Conservation (phyloP, 2,113 vertebrate genomes). For the Monopterus albus region DNA sequence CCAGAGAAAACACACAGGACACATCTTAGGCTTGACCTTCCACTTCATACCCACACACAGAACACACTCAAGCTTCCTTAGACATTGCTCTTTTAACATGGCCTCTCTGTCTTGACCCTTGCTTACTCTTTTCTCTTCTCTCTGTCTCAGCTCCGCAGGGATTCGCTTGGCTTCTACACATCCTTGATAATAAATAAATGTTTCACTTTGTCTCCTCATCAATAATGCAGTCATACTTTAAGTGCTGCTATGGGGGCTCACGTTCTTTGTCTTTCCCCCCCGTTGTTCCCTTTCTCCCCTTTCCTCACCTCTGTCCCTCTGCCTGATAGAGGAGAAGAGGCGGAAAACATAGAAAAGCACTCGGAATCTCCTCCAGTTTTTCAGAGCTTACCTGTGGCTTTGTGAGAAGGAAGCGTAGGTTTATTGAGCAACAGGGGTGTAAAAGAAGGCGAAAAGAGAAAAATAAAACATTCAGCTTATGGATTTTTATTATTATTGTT, state of each 20-base stretch:
- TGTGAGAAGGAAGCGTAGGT: slow-evolving; percentile 31
- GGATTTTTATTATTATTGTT: no score
- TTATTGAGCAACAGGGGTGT: slow-evolving; percentile 62
- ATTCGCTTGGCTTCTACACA: slow-evolving; percentile 58
- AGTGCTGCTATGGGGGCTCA: slow-evolving; percentile 88
- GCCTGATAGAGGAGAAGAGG: slow-evolving; percentile 38
- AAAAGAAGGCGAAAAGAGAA: neutral
- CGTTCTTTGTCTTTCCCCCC: slow-evolving; percentile 72
- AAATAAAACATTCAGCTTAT: no score
- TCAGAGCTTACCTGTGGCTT: slow-evolving; percentile 64
- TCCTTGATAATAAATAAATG: slow-evolving; percentile 88
- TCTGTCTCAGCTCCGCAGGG: slow-evolving; percentile 46
- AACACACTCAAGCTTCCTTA: slow-evolving; percentile 33
- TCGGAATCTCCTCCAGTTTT: slow-evolving; percentile 49
- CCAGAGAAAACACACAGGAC: slow-evolving; percentile 47
- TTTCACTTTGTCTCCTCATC: slow-evolving; percentile 87
- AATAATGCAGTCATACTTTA: slow-evolving; percentile 91
- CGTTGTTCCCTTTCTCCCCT: slow-evolving; percentile 45
- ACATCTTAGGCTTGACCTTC: slow-evolving; percentile 63
- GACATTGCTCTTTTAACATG: slow-evolving; percentile 53
- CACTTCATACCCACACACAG: slow-evolving; percentile 39
- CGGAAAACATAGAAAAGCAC: slow-evolving; percentile 70
- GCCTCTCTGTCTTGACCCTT: slow-evolving; percentile 56
- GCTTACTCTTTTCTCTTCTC: slow-evolving; percentile 22
- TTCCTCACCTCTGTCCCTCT: slow-evolving; percentile 49